Conservation (phyloP, 2,113 vertebrate species). For the Apistogramma diplotaenia region DNA sequence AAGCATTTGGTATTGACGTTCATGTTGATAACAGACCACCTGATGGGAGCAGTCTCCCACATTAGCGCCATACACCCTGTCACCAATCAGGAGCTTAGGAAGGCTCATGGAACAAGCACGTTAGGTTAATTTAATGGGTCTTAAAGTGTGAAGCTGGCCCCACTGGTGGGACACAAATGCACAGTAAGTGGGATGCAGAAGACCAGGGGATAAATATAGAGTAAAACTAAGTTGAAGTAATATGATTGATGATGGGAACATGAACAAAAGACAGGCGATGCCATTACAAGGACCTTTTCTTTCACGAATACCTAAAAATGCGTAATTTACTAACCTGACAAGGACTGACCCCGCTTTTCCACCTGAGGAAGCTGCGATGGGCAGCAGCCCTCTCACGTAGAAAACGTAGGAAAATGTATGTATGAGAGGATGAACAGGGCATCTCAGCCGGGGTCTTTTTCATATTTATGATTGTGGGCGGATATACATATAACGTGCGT, state of each 20-base stretch:
- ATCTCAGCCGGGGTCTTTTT: neutral
- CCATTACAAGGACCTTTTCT: neutral
- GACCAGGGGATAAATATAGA: neutral
- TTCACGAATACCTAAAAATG: neutral
- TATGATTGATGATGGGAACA: too few species aligned
- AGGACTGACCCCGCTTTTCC: neutral
- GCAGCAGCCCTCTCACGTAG: neutral
- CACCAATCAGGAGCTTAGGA: neutral
- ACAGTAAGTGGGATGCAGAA: neutral
- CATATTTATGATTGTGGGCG: slow-evolving; percentile 14
- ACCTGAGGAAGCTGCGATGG: neutral
- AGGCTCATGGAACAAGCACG: neutral
- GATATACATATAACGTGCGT: slow-evolving; percentile 29
- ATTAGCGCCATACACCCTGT: neutral
- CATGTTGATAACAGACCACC: neutral
- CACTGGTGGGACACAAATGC: neutral
- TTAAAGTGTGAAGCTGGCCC: neutral
- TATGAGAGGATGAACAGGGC: neutral
- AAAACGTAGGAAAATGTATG: neutral
- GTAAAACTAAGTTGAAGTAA: neutral
- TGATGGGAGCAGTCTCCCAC: neutral
- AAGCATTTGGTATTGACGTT: neutral
- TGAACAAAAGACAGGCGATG: neutral
- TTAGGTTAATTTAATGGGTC: neutral
- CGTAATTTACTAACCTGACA: neutral